Base-by-base conservation (phyloP, 2,888 invertebrate species). In the Lagria hirta region DNA sequence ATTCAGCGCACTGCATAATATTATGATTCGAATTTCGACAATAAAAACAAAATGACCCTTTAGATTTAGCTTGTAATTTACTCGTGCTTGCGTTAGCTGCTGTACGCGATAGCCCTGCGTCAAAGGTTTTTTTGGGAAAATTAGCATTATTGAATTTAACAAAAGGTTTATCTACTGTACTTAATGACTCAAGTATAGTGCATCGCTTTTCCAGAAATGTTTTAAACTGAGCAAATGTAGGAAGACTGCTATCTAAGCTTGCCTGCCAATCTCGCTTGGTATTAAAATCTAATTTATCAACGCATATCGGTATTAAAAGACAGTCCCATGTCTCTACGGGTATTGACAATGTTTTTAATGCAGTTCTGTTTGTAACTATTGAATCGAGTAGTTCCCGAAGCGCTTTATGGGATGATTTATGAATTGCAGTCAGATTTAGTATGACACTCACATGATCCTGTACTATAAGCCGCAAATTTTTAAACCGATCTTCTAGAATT, bases 401-500 rank as follows among this genome's bases (percentile, higher is more conserved):
- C 20, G 20, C 20, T 6, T 6, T 6, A n/a, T 18, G 20, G n/a
- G 20, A 18, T 5, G 20, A 6, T 18, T 18, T 18, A n/a, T 18
- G 20, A 4, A 18, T 6, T 6, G 20, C 20, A 18, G 4, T 3
- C 11, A 11, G 2, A 4, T 26, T 12, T 10, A 26, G 10, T 6
- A 26, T 26, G 6, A 14, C 4, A 3, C 4, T 7, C 4, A 26
- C 11, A 11, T 26, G 27, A 12, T 26, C 12, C 3, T 26, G 3
- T 26, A 26, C 27, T 3, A 26, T 26, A 7, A 26, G n/a, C 27
- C 27, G 4, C 3, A 10, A 12, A 4, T 26, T 4, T 26, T 26
- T 26, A n/a, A 26, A 26, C 12, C 27, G 4, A 7, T 10, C 10
- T 26, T 26, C 27, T 26, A 26, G 13, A 3, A 26, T 26, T 26